Evolutionary conservation across 2,797 vertebrate genomes (phyloP).

Genomic region (Neoniphon sammara): DNA sequence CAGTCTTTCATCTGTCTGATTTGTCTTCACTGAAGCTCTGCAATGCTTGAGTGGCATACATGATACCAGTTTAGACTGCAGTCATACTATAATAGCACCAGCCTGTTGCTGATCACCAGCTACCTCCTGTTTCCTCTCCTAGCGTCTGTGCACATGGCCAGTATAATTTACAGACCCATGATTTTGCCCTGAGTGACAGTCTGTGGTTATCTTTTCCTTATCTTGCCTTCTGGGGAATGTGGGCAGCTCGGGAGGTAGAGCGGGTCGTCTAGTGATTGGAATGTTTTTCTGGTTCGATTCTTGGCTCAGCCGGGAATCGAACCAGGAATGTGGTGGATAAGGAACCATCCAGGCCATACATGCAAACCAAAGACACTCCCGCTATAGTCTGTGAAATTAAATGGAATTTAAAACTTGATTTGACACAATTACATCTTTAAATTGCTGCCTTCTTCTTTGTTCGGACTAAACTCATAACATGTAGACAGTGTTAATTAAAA

Average conservation of each 20-base stretch:
- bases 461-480: too few relatives aligned
- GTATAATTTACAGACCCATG: slow-evolving; percentile 27
- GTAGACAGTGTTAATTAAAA: too few relatives aligned
- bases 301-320: too few relatives aligned
- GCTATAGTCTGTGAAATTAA: too few relatives aligned
- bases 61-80: slow-evolving; percentile 7
- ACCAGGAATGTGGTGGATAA: too few relatives aligned
- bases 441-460: too few relatives aligned
- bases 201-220: slow-evolving; percentile 32
- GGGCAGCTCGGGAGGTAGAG: slow-evolving; percentile 16
- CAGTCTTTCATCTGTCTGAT: slow-evolving; percentile 22
- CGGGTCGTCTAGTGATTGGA: too few relatives aligned
- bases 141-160: slow-evolving; percentile 6
- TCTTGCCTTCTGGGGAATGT: slow-evolving; percentile 39
- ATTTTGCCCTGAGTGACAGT: slow-evolving; percentile 26
- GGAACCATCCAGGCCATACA: too few relatives aligned
- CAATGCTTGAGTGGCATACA: background rate
- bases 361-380: too few relatives aligned
- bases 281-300: too few relatives aligned
- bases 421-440: too few relatives aligned
- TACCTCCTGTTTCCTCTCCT: slow-evolving; percentile 15
- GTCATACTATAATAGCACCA: background rate
- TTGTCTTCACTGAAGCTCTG: slow-evolving; percentile 8
- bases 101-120: slow-evolving; percentile 7
- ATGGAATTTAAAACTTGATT: too few relatives aligned